Conservation (phyloP, 2,797 vertebrate genomes). For the Phoebastria nigripes region DNA sequence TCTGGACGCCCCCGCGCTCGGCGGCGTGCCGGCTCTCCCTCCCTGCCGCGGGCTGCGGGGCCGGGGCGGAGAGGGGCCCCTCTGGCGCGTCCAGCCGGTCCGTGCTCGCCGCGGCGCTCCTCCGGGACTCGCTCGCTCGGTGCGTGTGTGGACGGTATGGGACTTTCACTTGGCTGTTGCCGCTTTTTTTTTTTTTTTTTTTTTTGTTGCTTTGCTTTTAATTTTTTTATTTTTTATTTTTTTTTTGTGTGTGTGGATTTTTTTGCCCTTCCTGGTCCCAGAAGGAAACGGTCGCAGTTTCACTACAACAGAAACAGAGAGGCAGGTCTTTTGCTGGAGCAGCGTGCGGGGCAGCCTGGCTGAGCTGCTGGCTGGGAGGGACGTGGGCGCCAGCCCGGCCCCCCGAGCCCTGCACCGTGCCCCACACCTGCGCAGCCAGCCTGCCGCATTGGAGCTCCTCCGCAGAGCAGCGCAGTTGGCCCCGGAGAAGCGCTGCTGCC, state of each 20-base stretch:
- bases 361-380: accelerated
- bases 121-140: conserved; percentile 52
- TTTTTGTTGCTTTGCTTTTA: conserved; percentile 62
- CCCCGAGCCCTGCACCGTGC: accelerated
- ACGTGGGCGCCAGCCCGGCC: accelerated
- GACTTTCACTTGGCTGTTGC: conserved; percentile 63
- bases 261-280: conserved; percentile 77
- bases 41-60: background rate
- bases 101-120: conserved; percentile 6
- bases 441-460: background rate
- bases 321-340: conserved; percentile 45
- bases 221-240: conserved; percentile 8
- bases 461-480: accelerated
- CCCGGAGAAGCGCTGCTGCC: background rate
- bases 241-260: background rate
- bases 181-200: conserved; percentile 6
- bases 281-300: conserved; percentile 70
- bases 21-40: background rate
- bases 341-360: background rate
- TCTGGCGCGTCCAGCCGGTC: background rate
- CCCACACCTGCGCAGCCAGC: background rate
- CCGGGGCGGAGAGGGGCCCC: background rate
- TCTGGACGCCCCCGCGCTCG: background rate
- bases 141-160: conserved; percentile 49
- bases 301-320: conserved; percentile 81